Conservation (phyloP, 1,140 invertebrate species). For the Magallana angulata region DNA sequence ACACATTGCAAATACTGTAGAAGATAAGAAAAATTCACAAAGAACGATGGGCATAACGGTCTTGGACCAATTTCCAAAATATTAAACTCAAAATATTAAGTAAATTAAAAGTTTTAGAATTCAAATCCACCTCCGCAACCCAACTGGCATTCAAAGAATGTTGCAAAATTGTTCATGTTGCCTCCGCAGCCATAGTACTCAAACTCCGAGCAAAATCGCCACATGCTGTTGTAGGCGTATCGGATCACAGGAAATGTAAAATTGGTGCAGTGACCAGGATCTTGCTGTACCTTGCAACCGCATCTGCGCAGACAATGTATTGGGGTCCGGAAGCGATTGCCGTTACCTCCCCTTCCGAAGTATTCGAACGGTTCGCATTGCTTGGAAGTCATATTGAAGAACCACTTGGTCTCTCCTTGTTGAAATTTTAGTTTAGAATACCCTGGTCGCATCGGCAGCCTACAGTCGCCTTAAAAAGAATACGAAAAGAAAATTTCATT, state of each 20-base stretch:
- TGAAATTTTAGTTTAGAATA: background rate
- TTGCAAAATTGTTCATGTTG: slow-evolving; percentile 51
- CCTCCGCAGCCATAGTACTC: slow-evolving; percentile 47
- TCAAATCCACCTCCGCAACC: slow-evolving; percentile 44
- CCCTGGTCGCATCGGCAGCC: background rate
- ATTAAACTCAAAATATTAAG: too few species aligned
- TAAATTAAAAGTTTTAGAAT: background rate
- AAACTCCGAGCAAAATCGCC: slow-evolving; percentile 41
- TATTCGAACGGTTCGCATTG: slow-evolving; percentile 47
- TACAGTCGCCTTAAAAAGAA: background rate
- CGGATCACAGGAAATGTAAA: slow-evolving; percentile 23
- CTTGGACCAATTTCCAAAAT: too few species aligned
- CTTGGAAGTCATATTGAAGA: slow-evolving; percentile 35
- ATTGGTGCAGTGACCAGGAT: slow-evolving; percentile 42
- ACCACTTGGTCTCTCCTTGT: slow-evolving; percentile 26
- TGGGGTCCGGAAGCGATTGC: slow-evolving; percentile 43
- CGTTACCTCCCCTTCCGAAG: slow-evolving; percentile 40
- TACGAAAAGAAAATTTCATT: background rate
- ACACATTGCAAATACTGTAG: too few species aligned
- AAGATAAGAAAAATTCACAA: too few species aligned
- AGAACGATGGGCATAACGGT: too few species aligned
- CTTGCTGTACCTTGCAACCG: slow-evolving; percentile 34
- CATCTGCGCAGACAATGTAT: slow-evolving; percentile 43
- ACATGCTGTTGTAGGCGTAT: slow-evolving; percentile 46
- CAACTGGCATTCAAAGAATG: slow-evolving; percentile 44